phyloP scores from a whole-genome alignment of 37 sponge, comb jelly and placozoan species.

The Ianthella basta region DNA sequence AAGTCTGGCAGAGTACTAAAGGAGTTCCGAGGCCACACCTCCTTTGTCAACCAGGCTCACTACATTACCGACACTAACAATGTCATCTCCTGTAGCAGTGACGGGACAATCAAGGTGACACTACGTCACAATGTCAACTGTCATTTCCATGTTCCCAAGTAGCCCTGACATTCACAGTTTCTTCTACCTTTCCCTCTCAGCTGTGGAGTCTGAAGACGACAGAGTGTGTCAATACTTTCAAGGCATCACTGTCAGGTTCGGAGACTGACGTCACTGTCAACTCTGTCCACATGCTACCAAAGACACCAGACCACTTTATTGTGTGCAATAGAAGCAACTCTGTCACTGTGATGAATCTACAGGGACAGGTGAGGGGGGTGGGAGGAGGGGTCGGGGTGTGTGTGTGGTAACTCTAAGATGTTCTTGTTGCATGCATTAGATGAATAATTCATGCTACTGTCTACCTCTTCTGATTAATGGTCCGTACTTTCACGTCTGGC shows the following conservation, averaged over 20 bases:
- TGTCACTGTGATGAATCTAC: conserved; percentile 91
- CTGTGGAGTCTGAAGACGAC: conserved; percentile 96
- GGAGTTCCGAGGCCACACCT: conserved; percentile 95
- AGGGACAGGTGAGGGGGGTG: conserved; percentile 82
- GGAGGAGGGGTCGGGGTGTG: not conserved
- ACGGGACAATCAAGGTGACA: conserved; percentile 89
- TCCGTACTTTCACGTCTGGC: conserved; percentile 84
- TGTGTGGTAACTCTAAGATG: not conserved
- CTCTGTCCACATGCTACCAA: conserved; percentile 82
- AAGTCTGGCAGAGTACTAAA: conserved; percentile 96
- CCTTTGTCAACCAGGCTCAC: conserved; percentile 90
- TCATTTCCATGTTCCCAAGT: not conserved
- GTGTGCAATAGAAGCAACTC: conserved; percentile 96
- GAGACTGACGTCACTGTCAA: conserved; percentile 85
- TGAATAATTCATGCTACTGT: not conserved
- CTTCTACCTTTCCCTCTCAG: conserved; percentile 34
- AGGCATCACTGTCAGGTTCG: conserved; percentile 62
- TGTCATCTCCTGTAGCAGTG: conserved; percentile 86
- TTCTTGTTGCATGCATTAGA: conserved; percentile 5
- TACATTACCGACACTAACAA: conserved; percentile 87
- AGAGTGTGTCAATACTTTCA: conserved; percentile 90
- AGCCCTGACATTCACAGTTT: not conserved
- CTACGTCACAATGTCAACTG: not conserved
- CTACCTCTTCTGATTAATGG: conserved; percentile 64
- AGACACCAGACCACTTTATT: conserved; percentile 87